phyloP scores from a whole-genome alignment of 2,113 vertebrate genomes.

The Taurulus bubalis region DNA sequence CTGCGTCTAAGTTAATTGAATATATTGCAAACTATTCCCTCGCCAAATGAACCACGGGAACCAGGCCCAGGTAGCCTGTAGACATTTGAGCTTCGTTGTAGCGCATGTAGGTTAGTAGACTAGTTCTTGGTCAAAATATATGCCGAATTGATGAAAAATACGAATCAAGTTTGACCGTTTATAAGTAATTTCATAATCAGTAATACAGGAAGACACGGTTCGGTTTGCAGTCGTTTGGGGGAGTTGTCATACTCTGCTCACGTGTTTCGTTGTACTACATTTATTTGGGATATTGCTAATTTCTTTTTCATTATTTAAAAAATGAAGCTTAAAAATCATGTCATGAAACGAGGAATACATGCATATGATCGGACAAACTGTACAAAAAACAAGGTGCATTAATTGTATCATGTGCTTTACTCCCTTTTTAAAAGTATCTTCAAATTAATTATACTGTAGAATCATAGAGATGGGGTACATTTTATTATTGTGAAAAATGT shows the following conservation, averaged over 20 bases:
- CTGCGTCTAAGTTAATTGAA: too few relatives aligned
- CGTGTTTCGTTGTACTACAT: background rate
- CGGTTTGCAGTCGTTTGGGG: too few relatives aligned
- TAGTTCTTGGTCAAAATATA: background rate
- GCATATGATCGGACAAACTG: background rate
- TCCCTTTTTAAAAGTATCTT: background rate
- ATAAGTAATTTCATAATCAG: too few relatives aligned
- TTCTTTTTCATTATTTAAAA: background rate
- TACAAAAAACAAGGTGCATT: background rate
- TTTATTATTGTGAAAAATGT: background rate
- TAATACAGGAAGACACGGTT: background rate
- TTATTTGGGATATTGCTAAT: too few relatives aligned
- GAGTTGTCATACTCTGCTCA: background rate
- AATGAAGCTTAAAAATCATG: background rate
- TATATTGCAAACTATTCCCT: background rate
- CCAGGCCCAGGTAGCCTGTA: background rate
- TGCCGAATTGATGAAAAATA: background rate
- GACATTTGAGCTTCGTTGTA: background rate
- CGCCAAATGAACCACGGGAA: background rate
- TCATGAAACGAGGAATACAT: background rate
- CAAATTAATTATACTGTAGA: background rate
- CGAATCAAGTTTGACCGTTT: background rate
- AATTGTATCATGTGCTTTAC: background rate
- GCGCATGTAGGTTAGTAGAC: background rate
- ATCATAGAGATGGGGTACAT: background rate